phyloP scores from a whole-genome alignment of 2,113 vertebrate genomes.

The Leptobrachium ailaonicum region DNA sequence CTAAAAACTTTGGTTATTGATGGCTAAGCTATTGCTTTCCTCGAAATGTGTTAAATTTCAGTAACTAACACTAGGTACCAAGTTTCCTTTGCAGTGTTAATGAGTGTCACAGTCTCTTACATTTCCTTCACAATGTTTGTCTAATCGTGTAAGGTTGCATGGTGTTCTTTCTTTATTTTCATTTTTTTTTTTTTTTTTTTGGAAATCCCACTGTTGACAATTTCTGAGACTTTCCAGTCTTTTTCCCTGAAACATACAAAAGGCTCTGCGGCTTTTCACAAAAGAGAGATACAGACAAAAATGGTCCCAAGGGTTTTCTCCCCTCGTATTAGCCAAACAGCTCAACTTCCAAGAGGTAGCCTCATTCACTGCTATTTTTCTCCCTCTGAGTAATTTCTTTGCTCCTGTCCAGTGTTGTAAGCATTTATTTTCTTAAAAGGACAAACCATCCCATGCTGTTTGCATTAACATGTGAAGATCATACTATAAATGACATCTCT shows the following conservation, averaged over 20 bases:
- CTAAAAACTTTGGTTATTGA: conserved; percentile 56
- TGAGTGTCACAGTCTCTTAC: conserved; percentile 47
- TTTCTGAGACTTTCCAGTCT: conserved; percentile 12
- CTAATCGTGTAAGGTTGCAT: conserved; percentile 12
- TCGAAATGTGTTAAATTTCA: conserved; percentile 57
- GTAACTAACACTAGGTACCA: conserved; percentile 56
- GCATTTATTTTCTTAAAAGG: no score
- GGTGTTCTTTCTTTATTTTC: conserved; percentile 4
- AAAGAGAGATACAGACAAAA: neutral
- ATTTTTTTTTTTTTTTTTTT: conserved; percentile 1
- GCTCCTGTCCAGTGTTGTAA: no score
- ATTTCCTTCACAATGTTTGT: conserved; percentile 46
- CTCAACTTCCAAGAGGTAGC: neutral
- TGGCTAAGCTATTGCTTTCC: conserved; percentile 54
- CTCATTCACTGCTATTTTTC: no score
- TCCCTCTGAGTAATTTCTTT: no score
- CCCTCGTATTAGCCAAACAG: neutral
- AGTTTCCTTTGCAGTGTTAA: conserved; percentile 59
- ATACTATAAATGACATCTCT: no score
- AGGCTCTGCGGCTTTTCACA: neutral
- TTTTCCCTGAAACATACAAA: conserved; percentile 8
- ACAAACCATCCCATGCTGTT: no score
- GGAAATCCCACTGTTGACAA: conserved; percentile 24
- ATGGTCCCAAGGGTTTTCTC: neutral
- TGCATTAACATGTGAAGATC: no score